These are phyloP conservation scores for Glaucomys volans DNA, from an alignment of 2,113 vertebrate genomes.

Conservation along the genomic window DNA sequence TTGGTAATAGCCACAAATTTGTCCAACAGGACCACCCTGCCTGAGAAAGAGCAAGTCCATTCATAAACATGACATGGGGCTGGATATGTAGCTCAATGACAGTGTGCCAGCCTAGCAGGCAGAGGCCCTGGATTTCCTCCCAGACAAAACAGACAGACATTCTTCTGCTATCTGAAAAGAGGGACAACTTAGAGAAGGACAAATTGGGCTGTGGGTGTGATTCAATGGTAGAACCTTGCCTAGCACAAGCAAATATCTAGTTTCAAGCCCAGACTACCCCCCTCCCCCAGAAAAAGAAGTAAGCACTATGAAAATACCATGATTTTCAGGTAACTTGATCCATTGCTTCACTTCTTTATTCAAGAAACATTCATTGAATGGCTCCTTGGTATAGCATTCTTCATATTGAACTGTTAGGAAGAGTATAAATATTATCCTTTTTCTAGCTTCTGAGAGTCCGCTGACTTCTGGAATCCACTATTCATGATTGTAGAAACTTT, in stretches of 20 bases:
- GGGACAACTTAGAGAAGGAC: not conserved
- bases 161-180: not conserved
- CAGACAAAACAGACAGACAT: not conserved
- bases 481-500: not conserved
- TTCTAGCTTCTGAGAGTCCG: no score
- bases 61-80: not conserved
- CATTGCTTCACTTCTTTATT: not conserved
- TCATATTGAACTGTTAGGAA: not conserved
- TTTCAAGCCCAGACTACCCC: no score
- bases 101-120: not conserved
- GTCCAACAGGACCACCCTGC: not conserved
- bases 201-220: not conserved
- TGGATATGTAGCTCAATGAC: no score
- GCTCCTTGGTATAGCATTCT: not conserved
- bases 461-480: not conserved
- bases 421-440: not conserved
- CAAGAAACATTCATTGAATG: not conserved
- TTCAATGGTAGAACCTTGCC: no score
- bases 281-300: no score
- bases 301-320: no score
- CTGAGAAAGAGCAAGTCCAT: not conserved
- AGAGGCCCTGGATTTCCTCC: not conserved
- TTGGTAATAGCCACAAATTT: not conserved
- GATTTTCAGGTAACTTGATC: not conserved
- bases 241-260: no score